A percentile compares a stretch with the other conserved stretches of the same genome.
Conservation (phyloP, 2,113 vertebrate genomes). For the Natator depressus region DNA sequence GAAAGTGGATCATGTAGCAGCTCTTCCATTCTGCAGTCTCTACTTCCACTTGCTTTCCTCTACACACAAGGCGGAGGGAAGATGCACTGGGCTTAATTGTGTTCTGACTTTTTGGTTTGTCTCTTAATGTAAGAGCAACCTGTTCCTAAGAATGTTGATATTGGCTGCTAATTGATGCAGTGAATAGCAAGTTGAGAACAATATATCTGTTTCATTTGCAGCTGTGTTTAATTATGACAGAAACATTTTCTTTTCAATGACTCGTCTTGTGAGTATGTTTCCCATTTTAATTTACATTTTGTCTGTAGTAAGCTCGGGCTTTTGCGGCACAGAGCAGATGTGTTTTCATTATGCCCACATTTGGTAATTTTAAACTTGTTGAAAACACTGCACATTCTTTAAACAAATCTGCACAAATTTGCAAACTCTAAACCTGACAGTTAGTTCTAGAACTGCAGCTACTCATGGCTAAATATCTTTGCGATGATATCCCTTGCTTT, state of each 20-base stretch:
- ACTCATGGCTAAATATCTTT: neutral
- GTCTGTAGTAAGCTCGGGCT: constrained; percentile 13
- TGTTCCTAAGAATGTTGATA: neutral
- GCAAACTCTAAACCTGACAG: constrained; percentile 38
- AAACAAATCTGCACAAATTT: constrained; percentile 49
- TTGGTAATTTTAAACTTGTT: constrained; percentile 58
- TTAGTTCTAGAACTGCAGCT: constrained; percentile 3
- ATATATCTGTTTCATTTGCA: constrained; percentile 15
- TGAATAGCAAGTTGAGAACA: constrained; percentile 7
- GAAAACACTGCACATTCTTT: constrained; percentile 30
- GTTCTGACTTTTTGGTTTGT: neutral
- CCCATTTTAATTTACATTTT: constrained; percentile 37
- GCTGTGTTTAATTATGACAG: constrained; percentile 48
- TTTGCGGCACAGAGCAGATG: constrained; percentile 55
- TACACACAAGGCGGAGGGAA: neutral
- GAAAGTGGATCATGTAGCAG: neutral
- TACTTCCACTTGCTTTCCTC: neutral
- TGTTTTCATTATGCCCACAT: constrained; percentile 60
- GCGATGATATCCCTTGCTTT: neutral
- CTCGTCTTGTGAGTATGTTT: neutral
- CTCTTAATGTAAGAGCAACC: neutral
- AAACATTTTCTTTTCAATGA: constrained; percentile 41
- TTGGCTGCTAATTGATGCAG: constrained; percentile 14
- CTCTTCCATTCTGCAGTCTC: neutral
- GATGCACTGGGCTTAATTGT: neutral